Base-by-base conservation (phyloP, 2,113 vertebrate genomes). In the Lates calcarifer region DNA sequence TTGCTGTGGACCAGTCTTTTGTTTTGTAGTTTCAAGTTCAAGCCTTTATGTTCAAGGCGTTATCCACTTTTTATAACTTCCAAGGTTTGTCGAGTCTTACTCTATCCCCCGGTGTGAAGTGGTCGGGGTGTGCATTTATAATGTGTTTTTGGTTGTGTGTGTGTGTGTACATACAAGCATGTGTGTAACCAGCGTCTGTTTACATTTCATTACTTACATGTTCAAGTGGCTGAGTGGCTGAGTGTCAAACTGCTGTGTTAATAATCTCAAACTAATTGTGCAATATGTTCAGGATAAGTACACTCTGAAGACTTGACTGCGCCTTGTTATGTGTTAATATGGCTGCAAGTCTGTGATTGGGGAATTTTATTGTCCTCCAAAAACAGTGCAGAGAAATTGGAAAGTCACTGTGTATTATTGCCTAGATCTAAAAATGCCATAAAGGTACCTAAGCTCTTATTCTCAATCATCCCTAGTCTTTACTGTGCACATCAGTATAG, bases 241-340 rank as follows among this genome's bases (percentile, higher is more conserved):
- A n/a, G n/a, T 41, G 63, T 77, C 63, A 82, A 63, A 85, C 26
- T 55, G 22, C 65, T 47, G 33, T 62, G 68, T 58, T 81, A 81
- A 88, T 86, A 75, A 79, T 47, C 64, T 73, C 33, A 22, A 22
- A 58, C 62, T 75, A 85, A 74, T 78, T 77, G 47, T 26, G 53
- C 79, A 77, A 74, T 62, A 63, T 74, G 58, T 83, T 74, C 35
- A 58, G 28, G 47, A 71, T 56, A 84, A 79, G 60, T 43, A 37
- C 11, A 5, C 73, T 65, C 60, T 22, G 24, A 64, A 20, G 35
- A 73, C 60, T 43, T 57, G 20, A 62, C 29, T 72, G 56, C 35
- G 18, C 62, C 41, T 66, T 71, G 29, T 57, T 65, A 9, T 58
- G 31, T 72, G 65, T 51, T 85, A 74, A 71, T 24, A 43, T 51